Evolutionary conservation across 2,888 invertebrate genomes (phyloP), one percentile per base, ranked within the genome.

Genomic region (Stenoptilia bipunctidactyla): DNA sequence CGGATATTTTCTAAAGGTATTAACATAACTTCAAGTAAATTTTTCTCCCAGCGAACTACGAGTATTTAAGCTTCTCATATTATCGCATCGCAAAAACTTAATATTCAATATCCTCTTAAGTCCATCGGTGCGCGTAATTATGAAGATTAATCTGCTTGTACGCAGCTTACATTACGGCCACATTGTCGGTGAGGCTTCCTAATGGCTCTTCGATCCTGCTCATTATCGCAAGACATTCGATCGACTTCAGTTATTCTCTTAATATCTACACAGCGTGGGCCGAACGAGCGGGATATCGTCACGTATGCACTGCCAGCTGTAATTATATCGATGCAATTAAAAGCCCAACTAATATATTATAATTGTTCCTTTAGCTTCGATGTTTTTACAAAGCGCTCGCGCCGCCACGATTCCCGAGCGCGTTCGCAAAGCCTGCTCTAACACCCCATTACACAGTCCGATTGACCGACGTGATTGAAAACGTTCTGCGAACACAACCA

Each of bases 241-340:
- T 82, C 77, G 71, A 64, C 66, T 66, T 62, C 57, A 77, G 77
- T 73, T 80, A 79, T 80, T 77, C 70, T 77, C 75, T 79, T 77
- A 76, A 82, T 80, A 80, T 79, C 68, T 64, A 62, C 62, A 59
- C 68, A 64, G 70, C 73, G 67, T 55, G 54, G 53, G 56, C 65
- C 63, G 68, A 59, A 55, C n/a, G 63, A 62, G 59, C 55, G 66
- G 82, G 72, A 82, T 83, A 83, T 83, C 72, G 80, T 80, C 83
- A 83, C 83, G 83, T 82, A 71, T 38, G 61, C 62, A 70, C 69
- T 30, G 20, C 20, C 20, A 69, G 66, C 51, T 66, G 70, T 82
- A 79, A 83, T 83, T 83, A 83, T 83, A 83, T 83, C 76, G 73
- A 57, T 62, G 71, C 79, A 82, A 82, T 83, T 83, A 83, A 76